Percentiles rank a stretch among this genome's conserved stretches.
These are phyloP conservation scores for Buathra laborator DNA, from an alignment of 2,888 invertebrate species.

Conservation along the genomic window DNA sequence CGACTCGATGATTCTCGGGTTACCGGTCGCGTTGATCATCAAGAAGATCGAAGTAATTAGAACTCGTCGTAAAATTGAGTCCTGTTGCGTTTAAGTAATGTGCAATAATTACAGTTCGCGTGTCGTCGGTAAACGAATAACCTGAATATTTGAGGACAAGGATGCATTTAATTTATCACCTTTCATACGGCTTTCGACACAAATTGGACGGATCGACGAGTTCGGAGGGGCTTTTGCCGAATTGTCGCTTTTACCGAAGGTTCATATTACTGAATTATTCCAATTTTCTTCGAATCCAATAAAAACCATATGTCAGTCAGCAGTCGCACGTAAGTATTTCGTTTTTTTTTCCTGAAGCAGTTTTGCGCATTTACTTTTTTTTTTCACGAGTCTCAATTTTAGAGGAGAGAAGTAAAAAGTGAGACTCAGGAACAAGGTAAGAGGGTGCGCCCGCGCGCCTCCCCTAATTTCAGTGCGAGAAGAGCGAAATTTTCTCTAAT, in stretches of 20 bases:
- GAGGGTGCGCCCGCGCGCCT: conserved; percentile 12
- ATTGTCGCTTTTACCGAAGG: background rate
- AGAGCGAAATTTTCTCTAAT: conserved; percentile 62
- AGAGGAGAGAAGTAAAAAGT: background rate
- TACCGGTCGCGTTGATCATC: conserved; percentile 11
- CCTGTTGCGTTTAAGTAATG: conserved; percentile 15
- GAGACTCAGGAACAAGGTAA: background rate
- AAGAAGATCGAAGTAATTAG: conserved; percentile 20
- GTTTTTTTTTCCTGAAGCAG: background rate
- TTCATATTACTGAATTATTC: background rate
- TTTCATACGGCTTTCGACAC: background rate
- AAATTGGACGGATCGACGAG: background rate
- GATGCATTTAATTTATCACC: background rate
- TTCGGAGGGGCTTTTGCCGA: background rate
- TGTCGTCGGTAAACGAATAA: background rate
- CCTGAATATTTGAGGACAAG: background rate
- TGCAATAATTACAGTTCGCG: conserved; percentile 12
- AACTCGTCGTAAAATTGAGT: conserved; percentile 7
- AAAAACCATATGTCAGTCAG: background rate
- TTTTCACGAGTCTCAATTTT: conserved; percentile 24
- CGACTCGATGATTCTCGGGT: background rate
- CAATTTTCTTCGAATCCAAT: conserved; percentile 2
- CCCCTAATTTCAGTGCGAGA: conserved; percentile 61
- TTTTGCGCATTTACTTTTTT: conserved; percentile 7
- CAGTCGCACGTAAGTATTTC: background rate